These are phyloP conservation scores for Latrodectus geometricus DNA, from an alignment of 1,140 invertebrate species.

Conservation along the genomic window DNA sequence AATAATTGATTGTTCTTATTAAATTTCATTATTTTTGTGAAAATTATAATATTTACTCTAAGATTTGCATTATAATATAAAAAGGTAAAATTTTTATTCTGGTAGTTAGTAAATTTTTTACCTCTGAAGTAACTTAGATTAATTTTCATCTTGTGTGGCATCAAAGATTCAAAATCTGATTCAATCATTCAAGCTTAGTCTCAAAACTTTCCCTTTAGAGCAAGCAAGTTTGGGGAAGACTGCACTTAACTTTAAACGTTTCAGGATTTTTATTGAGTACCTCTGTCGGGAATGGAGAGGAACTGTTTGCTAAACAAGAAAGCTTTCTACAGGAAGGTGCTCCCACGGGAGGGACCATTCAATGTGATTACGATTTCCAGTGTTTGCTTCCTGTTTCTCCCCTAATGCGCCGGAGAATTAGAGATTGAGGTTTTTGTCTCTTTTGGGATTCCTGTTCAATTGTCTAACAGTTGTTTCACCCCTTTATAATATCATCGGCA, in stretches of 20 bases:
- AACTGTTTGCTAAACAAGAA: constrained; percentile 10
- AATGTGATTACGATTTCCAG: constrained; percentile 27
- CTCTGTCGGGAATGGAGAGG: not conserved
- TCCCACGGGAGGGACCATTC: constrained; percentile 7
- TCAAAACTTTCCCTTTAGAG: not conserved
- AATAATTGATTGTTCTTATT: too few relatives aligned
- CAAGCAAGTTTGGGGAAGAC: constrained; percentile 5
- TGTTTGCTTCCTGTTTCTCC: not conserved
- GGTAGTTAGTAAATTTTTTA: too few relatives aligned
- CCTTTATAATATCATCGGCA: not conserved
- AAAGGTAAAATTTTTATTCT: too few relatives aligned
- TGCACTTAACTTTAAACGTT: constrained; percentile 12
- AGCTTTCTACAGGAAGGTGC: not conserved
- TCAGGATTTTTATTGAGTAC: constrained; percentile 25
- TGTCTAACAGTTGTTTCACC: not conserved
- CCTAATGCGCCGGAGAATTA: constrained; percentile 10
- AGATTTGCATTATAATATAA: too few relatives aligned
- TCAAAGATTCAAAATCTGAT: not conserved
- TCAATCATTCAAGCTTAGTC: not conserved
- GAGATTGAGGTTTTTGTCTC: not conserved
- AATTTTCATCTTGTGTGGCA: too few relatives aligned
- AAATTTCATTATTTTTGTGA: too few relatives aligned
- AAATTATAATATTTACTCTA: too few relatives aligned
- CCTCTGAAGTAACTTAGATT: too few relatives aligned
- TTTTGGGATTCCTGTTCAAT: not conserved